Base-by-base conservation (phyloP, 2,797 vertebrate genomes). In the Bradypus variegatus region DNA sequence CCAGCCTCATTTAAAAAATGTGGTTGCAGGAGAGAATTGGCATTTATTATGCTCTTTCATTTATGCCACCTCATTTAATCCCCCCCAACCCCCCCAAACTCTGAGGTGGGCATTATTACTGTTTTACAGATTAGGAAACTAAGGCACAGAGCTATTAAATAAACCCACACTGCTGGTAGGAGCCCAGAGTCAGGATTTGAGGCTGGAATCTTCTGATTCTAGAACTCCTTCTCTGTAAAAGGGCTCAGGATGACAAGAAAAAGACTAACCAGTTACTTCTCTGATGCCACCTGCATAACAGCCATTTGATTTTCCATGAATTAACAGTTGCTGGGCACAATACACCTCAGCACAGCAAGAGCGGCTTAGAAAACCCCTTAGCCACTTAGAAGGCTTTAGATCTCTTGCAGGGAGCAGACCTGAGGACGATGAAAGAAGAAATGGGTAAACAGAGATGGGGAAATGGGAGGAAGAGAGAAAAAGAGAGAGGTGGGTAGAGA, bases 11-110 rank as follows among this genome's bases (percentile, higher is more conserved):
- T 89, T 84, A 31, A 83, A 86, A 83, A 80, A 31, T 27, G 2
- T 70, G 21, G n/a, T 69, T 58, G 88, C 33, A 58, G 83, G 55
- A 69, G 38, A 91, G 45, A 90, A 87, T 73, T 78, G 72, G 50
- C 14, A 48, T 91, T 92, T 79, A 90, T 91, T 93, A 72, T 81
- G 41, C 18, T 62, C 36, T 83, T 94, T 83, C 45, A 80, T 81
- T 87, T 84, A 41, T 75, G 33, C 38, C 38, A 67, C 64, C 77
- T 80, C 53, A 78, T 88, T 84, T 85, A 70, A 64, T 53, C 25
- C 19, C 65, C 27, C 64, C 19, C 6, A 18, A 29, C 41, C 41
- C 33, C 36, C 65, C 29, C 64, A 93, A 67, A 78, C 58, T 92
- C 86, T 50, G 58, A 89, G 33, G 82, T 88, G 36, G 69, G 4